A percentile compares a stretch with the other conserved stretches of the same genome.
Evolutionary conservation across 2,113 vertebrate genomes (phyloP).

Genomic region (Onychostruthus taczanowskii): DNA sequence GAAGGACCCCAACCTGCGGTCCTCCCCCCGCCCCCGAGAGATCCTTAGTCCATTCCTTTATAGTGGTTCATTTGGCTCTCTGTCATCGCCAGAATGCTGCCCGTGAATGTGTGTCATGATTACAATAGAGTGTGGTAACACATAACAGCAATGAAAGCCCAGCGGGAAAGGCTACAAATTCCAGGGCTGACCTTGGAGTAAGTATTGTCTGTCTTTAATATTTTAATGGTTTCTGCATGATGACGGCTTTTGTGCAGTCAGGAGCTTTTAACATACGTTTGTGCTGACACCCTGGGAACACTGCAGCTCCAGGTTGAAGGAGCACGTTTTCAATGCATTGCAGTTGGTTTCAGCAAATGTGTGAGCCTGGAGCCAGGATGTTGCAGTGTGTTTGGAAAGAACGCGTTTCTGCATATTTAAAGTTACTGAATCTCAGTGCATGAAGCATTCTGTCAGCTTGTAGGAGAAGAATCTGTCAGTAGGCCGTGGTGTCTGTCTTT

Average conservation of each 20-base stretch:
- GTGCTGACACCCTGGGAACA: constrained; percentile 68
- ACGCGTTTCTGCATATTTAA: constrained; percentile 66
- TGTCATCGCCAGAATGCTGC: constrained; percentile 85
- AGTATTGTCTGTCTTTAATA: constrained; percentile 90
- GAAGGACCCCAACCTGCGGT: constrained; percentile 84
- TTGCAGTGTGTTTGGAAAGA: constrained; percentile 62
- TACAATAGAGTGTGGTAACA: constrained; percentile 89
- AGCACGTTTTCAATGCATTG: constrained; percentile 76
- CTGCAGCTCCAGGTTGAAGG: constrained; percentile 80
- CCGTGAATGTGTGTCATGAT: constrained; percentile 88
- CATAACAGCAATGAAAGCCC: constrained; percentile 95
- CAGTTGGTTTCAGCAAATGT: constrained; percentile 71
- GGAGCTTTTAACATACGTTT: constrained; percentile 70
- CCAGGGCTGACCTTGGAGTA: constrained; percentile 99
- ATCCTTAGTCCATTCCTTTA: constrained; percentile 80
- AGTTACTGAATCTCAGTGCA: constrained; percentile 66
- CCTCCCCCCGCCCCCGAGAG: constrained; percentile 68
- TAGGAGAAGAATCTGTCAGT: constrained; percentile 65
- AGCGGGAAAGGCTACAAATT: constrained; percentile 98
- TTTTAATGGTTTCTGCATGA: constrained; percentile 81
- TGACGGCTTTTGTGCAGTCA: constrained; percentile 60
- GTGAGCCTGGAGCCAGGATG: constrained; percentile 54
- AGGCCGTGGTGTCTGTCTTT: constrained; percentile 74
- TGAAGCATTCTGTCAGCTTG: constrained; percentile 70
- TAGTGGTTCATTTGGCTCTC: constrained; percentile 86